Percentiles rank a stretch among this genome's conserved stretches.
Evolutionary conservation across 2,888 invertebrate species (phyloP).

Genomic region (Vanessa cardui): DNA sequence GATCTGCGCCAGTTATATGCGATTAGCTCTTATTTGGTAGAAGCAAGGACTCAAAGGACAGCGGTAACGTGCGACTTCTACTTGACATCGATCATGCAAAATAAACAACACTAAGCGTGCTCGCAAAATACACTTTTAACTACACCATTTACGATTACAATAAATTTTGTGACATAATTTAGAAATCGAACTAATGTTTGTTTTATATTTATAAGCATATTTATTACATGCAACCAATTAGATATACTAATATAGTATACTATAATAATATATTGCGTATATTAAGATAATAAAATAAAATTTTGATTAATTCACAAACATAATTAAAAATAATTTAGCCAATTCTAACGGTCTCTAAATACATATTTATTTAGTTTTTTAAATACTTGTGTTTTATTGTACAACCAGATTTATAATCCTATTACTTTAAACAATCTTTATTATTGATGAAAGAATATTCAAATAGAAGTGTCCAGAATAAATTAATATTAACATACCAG

Average conservation of each 20-base stretch:
- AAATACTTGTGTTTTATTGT: too few species aligned
- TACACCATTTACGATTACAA: background rate
- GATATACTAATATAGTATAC: background rate
- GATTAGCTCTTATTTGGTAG: conserved; percentile 56
- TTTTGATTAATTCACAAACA: background rate
- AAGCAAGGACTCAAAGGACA: conserved; percentile 24
- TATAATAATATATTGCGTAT: conserved; percentile 4
- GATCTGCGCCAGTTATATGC: conserved; percentile 75
- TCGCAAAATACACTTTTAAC: background rate
- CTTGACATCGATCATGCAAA: conserved; percentile 22
- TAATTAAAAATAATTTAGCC: background rate
- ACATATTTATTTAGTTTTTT: too few species aligned
- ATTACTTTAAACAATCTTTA: background rate
- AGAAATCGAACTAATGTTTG: background rate
- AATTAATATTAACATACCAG: background rate
- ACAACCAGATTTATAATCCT: too few species aligned
- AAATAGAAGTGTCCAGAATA: conserved; percentile 3
- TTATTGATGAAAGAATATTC: background rate
- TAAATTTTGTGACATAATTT: background rate
- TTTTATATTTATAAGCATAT: background rate
- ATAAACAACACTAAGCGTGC: conserved; percentile 1
- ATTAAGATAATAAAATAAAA: background rate
- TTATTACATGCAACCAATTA: conserved; percentile 4
- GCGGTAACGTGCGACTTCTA: conserved; percentile 21
- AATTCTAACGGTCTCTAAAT: background rate